Evolutionary conservation across 1,140 invertebrate species (phyloP), one percentile per base, ranked within the genome.

Genomic region (Eupristina koningsbergeri): DNA sequence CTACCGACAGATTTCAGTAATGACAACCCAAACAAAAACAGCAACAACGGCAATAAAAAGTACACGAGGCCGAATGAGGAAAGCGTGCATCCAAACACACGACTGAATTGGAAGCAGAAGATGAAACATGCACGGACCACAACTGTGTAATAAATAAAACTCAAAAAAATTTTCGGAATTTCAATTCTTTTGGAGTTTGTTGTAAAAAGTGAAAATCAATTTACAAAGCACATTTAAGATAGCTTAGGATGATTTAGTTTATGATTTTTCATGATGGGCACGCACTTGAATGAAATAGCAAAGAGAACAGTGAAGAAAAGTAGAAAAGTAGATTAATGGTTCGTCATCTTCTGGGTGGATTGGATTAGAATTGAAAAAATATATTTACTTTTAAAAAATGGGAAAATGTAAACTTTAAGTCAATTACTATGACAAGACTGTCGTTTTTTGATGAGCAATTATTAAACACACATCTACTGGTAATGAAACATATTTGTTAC

Each of bases 281-380:
- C 64, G 29, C 22, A 63, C 29, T 39, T 63, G 53, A 39, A 61
- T 0, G 47, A 26, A n/a, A n/a, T n/a, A n/a, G 34, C 29, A 41
- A 34, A 31, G 45, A 19, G 3, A 8, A 15, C 15, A 13, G 53
- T 0, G 26, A 26, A 64, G 22, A 8, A 45, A 11, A 11, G 41
- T n/a, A n/a, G 63, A 53, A 22, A 29, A 26, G 0, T 3, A 53
- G 41, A 61, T 36, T 77, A 83, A 67, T 77, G 74, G 74, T 74
- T 83, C 81, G 61, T 5, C 50, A 34, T 5, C 17, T 39, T 58
- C 69, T 63, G 80, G 71, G 45, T 53, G 78, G 34, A 58, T 5
- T 26, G 9, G 53, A 26, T 26, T 9, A 22, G 3, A 26, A 0
- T 3, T 26, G 31, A 45, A 29, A 69, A 41, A 69, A 50, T 34